Base-by-base conservation (phyloP, 2,888 invertebrate genomes). In the Pherbina coryleti region DNA sequence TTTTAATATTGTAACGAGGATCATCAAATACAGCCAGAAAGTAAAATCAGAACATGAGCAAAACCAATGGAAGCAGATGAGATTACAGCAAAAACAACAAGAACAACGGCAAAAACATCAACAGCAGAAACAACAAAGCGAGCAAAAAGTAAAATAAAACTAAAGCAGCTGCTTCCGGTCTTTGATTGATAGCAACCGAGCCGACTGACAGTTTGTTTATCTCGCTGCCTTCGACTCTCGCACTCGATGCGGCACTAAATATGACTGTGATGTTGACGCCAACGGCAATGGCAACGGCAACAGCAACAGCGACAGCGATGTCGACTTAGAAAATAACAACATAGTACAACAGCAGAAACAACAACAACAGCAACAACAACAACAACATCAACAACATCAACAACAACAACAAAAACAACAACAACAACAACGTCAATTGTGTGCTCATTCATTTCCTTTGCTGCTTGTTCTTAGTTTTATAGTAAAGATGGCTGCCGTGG, bases 161-260 rank as follows among this genome's bases (percentile, higher is more conserved):
- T 88, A 88, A 89, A 89, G 88, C 89, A 89, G 89, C 89, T 88
- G 89, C 89, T 89, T 89, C 89, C 89, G 89, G 89, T 89, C 87
- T 88, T 89, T 89, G 89, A 89, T 89, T 89, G 89, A 89, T 89
- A 89, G 89, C 89, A 85, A 87, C 51, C 49, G 69, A 69, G 69
- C 28, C 69, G 62, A 85, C 87, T 89, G 89, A 86, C 88, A 87
- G 88, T 53, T 55, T 62, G 73, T 73, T 73, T 71, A 71, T 71
- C 71, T 60, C 73, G 22, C 51, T 51, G 49, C 51, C 28, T 49
- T 60, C 22, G 53, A 55, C 19, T 9, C 34, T 31, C 9, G 34
- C 53, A 22, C 31, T 11, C 25, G 28, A 11, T 31, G 60, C 28
- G 31, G 55, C n/a, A 57, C 19, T 8, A 19, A 17, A 60, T 37